Conservation (phyloP, 2,888 invertebrate species). For the Drosophila formosana region DNA sequence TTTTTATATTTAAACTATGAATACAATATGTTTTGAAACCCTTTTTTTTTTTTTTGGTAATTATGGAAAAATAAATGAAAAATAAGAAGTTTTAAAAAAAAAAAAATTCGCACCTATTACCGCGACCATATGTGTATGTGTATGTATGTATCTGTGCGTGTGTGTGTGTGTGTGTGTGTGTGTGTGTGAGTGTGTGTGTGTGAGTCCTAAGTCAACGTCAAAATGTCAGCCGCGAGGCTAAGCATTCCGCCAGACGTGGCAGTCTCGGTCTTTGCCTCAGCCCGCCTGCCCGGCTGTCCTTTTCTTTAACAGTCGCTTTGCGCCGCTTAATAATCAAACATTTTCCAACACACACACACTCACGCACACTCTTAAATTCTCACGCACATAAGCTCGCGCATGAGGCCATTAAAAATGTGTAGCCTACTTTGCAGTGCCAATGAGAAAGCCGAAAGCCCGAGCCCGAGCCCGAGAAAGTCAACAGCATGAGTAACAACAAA, state of each 20-base stretch:
- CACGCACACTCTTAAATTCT: too few species aligned
- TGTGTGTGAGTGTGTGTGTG: background rate
- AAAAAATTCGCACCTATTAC: too few species aligned
- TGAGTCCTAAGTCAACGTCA: conserved; percentile 55
- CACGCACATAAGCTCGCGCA: conserved; percentile 4
- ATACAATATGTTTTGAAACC: too few species aligned
- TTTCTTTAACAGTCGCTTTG: conserved; percentile 30
- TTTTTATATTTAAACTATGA: too few species aligned
- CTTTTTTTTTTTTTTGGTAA: too few species aligned
- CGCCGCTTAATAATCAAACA: conserved; percentile 58
- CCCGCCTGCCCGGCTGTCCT: background rate
- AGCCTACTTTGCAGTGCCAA: conserved; percentile 25
- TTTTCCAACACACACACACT: conserved; percentile 26
- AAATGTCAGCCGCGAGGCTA: conserved; percentile 55
- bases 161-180: background rate
- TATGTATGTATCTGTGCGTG: too few species aligned
- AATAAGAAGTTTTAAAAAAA: too few species aligned
- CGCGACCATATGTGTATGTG: too few species aligned
- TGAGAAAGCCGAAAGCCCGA: conserved; percentile 2
- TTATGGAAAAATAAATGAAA: too few species aligned
- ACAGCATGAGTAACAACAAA: background rate
- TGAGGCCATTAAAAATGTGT: conserved; percentile 27
- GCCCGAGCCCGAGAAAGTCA: too few species aligned
- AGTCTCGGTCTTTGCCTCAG: background rate
- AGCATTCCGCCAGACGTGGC: conserved; percentile 19